Evolutionary conservation across 1,140 invertebrate genomes (phyloP), one percentile per base, ranked within the genome.

Genomic region (Chironomus striatipennis): DNA sequence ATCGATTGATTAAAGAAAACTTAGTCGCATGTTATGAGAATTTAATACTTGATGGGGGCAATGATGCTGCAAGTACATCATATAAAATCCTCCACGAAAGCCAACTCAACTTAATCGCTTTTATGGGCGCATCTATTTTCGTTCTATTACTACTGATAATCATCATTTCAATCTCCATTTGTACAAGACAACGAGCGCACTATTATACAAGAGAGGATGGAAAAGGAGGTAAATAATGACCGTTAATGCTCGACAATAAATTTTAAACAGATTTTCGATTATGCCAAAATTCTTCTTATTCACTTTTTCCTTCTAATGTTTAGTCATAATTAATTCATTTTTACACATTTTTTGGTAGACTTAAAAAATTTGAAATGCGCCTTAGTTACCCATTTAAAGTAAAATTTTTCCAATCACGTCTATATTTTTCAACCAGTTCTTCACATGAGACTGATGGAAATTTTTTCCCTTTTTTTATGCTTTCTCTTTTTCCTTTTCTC

Each of bases 201-300:
- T 70, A 70, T 70, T 70, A 70, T 18, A 70, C 65, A 5, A 15
- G 65, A 10, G 65, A 70, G 65, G 65, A 70, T 70, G 65, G 65
- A 7, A 70, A 70, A 70, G 65, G 65, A 70, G 65, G 65, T 70
- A 70, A 70, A 20, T 70, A 21, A 70, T 70, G 65, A 18, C n/a
- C 24, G 47, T n/a, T 57, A 57, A 57, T 57, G 47, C 12, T 57
- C 47, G 15, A 34, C 24, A 34, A 34, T 34, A 34, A 34, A 34
- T 34, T 34, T 34, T 34, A 34, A 34, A 5, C 24, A n/a, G n/a
- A n/a, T n/a, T n/a, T n/a, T n/a, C n/a, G n/a, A n/a, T n/a, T n/a
- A n/a, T n/a, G n/a, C n/a, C n/a, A n/a, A n/a, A n/a, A n/a, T n/a
- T n/a, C n/a, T n/a, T n/a, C n/a, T n/a, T n/a, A n/a, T n/a, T n/a